Base-by-base conservation (phyloP, 2,113 vertebrate species). In the Perca flavescens region DNA sequence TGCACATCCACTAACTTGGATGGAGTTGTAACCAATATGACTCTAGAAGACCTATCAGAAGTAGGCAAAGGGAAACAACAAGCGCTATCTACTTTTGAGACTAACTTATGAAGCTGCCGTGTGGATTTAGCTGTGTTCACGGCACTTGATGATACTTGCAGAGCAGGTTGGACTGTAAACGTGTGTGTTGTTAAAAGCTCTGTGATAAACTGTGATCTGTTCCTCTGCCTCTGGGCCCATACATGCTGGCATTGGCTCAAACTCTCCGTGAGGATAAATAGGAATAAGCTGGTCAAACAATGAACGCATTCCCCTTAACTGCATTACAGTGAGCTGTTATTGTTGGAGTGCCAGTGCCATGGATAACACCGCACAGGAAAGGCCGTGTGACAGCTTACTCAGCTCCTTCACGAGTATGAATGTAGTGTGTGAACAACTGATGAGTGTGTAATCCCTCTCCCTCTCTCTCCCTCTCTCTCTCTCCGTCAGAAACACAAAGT, bases 401-500 rank as follows among this genome's bases (percentile, higher is more conserved):
- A 47, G 36, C 28, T 5, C 49, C 15, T 19, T 53, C 17, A 15
- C 4, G 36, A 36, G 8, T 40, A 40, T 40, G 36, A 40, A 40
- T 40, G 36, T 40, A 40, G 8, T 2, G 36, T 9, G 36, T 9
- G 47, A 62, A 28, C 60, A 75, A 43, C 60, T 64, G 60, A 40
- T 8, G 19, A 52, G 36, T 40, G 1, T 61, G 17, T 68, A 9
- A 6, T 16, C 25, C 19, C 25, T 11, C 60, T 34, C 31, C 63
- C 25, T 58, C 3, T 61, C 36, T n/a, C 12, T 16, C n/a, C 14
- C 11, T 73, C 22, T 71, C n/a, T 54, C 10, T 77, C 6, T 15
- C 4, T 75, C 54, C 57, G 0, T 72, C 93, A 99, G 98, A 99
- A 97, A 91, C 97, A 99, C 91, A 99, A 98, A 88, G 97, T 99